Base-by-base conservation (phyloP, 2,888 invertebrate genomes). In the Halictus ligatus region DNA sequence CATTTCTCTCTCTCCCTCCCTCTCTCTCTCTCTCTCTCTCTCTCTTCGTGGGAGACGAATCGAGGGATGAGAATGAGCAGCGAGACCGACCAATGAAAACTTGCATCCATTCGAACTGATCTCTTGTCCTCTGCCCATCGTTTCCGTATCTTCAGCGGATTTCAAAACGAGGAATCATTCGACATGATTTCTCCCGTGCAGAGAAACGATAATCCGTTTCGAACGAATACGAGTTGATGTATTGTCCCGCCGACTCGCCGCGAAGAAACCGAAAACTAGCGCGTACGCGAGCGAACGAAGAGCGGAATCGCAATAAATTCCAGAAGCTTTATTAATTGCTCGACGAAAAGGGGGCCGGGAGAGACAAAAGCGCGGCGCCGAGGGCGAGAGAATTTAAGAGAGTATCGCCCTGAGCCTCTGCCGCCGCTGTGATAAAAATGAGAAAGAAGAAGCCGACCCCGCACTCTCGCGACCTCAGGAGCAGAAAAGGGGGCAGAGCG, bases 371-470 rank as follows among this genome's bases (percentile, higher is more conserved):
- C 71, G 64, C 60, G 71, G 71, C 43, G 69, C 25, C 58, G 75
- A 81, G 77, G 83, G 84, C 54, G 64, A 69, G 85, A 72, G 87
- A 90, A 91, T 91, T 90, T 87, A 91, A 90, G 86, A 84, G 85
- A 83, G 83, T 85, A 89, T 84, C 78, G 84, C 69, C 54, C 78
- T 80, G 82, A 86, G 86, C 81, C 74, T 81, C 78, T 67, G 77
- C 64, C 75, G 81, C 71, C 64, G 84, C 29, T 82, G 82, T 82
- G 81, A 84, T 75, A 85, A 88, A 84, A 81, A 69, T 82, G 72
- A 50, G 69, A n/a, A 73, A 72, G 73, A 75, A 77, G 75, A 73
- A 58, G 72, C 69, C 69, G 40, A 4, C 35, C 1, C 35, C 67
- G 35, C 67, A 35, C 67, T 40, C 83, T 60, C 73, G 29, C 76